Percentiles rank a stretch among this genome's conserved stretches.
Conservation (phyloP, 2,888 invertebrate genomes). For the Phorcus lineatus region DNA sequence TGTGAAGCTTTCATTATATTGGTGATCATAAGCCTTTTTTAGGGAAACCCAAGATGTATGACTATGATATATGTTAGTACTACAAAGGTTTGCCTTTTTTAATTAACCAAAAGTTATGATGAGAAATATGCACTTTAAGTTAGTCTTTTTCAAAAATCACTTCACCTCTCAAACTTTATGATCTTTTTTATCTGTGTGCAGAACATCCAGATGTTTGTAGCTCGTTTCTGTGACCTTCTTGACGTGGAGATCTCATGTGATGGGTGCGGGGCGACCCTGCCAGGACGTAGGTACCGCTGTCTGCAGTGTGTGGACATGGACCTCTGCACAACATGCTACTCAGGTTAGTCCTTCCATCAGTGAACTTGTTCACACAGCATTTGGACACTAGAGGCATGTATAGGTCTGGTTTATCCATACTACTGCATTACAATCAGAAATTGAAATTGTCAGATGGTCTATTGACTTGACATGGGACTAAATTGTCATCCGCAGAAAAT, state of each 20-base stretch:
- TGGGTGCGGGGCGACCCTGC: constrained; percentile 71
- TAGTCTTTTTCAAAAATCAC: neutral
- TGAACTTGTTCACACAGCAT: neutral
- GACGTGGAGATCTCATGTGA: constrained; percentile 74
- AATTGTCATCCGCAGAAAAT: too few species aligned
- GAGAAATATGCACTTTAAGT: too few species aligned
- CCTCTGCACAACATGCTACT: constrained; percentile 73
- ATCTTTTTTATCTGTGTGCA: constrained; percentile 38
- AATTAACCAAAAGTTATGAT: neutral
- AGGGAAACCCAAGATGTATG: neutral
- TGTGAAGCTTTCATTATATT: too few species aligned
- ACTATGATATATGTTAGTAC: neutral
- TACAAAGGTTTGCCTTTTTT: neutral
- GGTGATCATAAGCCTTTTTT: too few species aligned
- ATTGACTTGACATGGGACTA: too few species aligned
- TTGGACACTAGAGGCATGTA: neutral
- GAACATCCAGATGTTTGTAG: constrained; percentile 73
- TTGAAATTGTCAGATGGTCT: too few species aligned
- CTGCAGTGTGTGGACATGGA: constrained; percentile 74
- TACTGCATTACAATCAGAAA: neutral
- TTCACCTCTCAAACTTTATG: neutral
- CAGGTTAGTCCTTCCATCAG: constrained; percentile 37
- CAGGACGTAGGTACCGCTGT: constrained; percentile 72
- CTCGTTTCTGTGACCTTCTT: constrained; percentile 71
- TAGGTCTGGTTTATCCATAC: neutral